These are phyloP conservation scores for Euphonia xanthogaster DNA, from an alignment of 2,797 vertebrate species.

Conservation along the genomic window DNA sequence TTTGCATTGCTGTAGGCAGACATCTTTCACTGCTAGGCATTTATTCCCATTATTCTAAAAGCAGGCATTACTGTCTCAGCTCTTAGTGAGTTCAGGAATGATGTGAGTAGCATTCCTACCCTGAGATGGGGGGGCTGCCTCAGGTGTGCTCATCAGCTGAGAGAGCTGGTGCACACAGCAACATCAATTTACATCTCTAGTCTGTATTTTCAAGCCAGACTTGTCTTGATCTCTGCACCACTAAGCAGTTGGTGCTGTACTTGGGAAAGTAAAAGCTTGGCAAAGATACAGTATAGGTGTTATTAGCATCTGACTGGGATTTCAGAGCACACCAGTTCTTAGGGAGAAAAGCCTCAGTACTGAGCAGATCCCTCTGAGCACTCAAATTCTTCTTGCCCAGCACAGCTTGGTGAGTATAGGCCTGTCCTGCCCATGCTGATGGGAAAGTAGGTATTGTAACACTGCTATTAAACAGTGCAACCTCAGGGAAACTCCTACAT, in stretches of 20 bases:
- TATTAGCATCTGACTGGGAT: neutral
- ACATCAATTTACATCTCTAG: neutral
- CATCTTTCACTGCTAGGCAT: neutral
- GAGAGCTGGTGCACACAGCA: neutral
- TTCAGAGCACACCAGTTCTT: neutral
- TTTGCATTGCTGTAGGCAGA: neutral
- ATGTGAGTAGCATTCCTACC: neutral
- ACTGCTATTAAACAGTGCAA: neutral
- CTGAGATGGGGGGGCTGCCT: neutral
- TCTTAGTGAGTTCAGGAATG: neutral
- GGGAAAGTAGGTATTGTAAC: neutral
- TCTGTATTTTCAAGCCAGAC: neutral
- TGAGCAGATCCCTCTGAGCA: neutral
- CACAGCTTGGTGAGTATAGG: neutral
- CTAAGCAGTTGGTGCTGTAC: neutral
- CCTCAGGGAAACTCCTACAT: neutral
- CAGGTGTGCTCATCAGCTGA: neutral
- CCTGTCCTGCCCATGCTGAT: neutral
- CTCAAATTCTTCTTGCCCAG: neutral
- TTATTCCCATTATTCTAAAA: neutral
- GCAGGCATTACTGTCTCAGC: neutral
- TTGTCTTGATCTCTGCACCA: neutral
- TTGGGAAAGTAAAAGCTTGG: neutral
- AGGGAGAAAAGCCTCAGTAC: neutral
- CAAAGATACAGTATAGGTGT: neutral